These are phyloP conservation scores for Sesamia inferens DNA, from an alignment of 2,888 invertebrate genomes.

Conservation along the genomic window DNA sequence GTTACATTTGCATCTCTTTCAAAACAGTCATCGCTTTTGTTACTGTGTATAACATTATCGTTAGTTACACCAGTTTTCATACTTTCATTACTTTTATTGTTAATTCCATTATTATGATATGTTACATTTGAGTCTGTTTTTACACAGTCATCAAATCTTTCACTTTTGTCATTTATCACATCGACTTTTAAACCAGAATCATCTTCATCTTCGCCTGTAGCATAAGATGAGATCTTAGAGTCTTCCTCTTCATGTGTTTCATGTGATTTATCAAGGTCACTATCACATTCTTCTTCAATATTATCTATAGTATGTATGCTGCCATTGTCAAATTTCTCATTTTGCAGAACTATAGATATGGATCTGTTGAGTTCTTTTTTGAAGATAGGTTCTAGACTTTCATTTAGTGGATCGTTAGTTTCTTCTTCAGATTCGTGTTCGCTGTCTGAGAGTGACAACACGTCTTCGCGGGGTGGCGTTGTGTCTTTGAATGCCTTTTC, in stretches of 20 bases:
- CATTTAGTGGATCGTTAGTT: constrained; percentile 73
- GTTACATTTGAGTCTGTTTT: constrained; percentile 35
- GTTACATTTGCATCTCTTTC: constrained; percentile 36
- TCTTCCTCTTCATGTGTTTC: constrained; percentile 65
- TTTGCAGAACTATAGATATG: constrained; percentile 63
- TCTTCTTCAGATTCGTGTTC: constrained; percentile 73
- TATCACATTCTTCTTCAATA: constrained; percentile 60
- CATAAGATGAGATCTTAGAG: constrained; percentile 54
- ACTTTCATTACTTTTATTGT: constrained; percentile 21
- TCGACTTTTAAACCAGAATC: constrained; percentile 26
- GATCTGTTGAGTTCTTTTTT: constrained; percentile 74
- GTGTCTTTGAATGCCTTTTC: constrained; percentile 73
- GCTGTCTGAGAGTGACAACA: constrained; percentile 71
- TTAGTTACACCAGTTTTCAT: constrained; percentile 5
- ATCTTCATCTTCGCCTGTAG: constrained; percentile 61
- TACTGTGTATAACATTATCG: constrained; percentile 29
- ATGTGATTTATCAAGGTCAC: constrained; percentile 66
- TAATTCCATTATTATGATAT: constrained; percentile 29
- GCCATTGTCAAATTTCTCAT: constrained; percentile 48
- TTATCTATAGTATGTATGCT: constrained; percentile 58
- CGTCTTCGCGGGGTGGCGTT: constrained; percentile 63
- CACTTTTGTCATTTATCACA: constrained; percentile 2
- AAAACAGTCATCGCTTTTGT: constrained; percentile 41
- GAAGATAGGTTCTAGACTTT: constrained; percentile 82
- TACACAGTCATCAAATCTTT: constrained; percentile 15